Percentiles rank a stretch among this genome's conserved stretches.
Conservation (phyloP, 1,140 invertebrate genomes). For the Drosophila lowei region DNA sequence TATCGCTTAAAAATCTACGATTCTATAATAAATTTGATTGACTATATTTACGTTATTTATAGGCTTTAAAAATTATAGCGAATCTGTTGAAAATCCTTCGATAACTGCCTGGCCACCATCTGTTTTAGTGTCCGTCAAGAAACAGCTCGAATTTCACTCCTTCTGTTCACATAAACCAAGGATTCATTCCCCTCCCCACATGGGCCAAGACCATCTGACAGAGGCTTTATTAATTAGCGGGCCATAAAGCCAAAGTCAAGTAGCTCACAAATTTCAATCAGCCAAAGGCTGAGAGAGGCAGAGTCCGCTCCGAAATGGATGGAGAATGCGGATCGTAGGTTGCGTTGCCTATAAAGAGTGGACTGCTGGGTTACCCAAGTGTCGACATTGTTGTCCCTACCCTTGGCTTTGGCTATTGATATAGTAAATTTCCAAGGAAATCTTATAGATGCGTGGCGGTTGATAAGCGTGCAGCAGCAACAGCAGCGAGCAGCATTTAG, state of each 20-base stretch:
- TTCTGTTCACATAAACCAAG: constrained; percentile 23
- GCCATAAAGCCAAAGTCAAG: constrained; percentile 73
- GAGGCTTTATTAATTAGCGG: constrained; percentile 65
- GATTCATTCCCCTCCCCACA: neutral
- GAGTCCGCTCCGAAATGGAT: no score
- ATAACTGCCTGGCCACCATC: constrained; percentile 1
- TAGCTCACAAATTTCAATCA: constrained; percentile 77
- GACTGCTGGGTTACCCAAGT: constrained; percentile 46
- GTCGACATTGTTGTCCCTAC: constrained; percentile 61
- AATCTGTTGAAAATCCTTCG: no score
- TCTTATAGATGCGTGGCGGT: constrained; percentile 70
- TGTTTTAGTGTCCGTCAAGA: neutral
- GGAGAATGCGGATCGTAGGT: constrained; percentile 19
- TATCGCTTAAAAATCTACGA: no score
- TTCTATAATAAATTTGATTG: no score
- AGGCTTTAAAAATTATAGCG: no score
- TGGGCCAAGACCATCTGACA: constrained; percentile 23
- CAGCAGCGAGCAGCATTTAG: constrained; percentile 48
- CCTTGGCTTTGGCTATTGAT: constrained; percentile 60
- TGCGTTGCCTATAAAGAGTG: constrained; percentile 21
- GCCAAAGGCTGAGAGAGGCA: constrained; percentile 6
- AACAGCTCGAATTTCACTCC: constrained; percentile 9
- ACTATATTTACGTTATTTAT: neutral
- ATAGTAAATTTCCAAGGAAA: constrained; percentile 76
- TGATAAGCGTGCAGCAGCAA: constrained; percentile 65